Conservation (phyloP, 1,140 invertebrate genomes). For the Neomicropteryx cornuta region DNA sequence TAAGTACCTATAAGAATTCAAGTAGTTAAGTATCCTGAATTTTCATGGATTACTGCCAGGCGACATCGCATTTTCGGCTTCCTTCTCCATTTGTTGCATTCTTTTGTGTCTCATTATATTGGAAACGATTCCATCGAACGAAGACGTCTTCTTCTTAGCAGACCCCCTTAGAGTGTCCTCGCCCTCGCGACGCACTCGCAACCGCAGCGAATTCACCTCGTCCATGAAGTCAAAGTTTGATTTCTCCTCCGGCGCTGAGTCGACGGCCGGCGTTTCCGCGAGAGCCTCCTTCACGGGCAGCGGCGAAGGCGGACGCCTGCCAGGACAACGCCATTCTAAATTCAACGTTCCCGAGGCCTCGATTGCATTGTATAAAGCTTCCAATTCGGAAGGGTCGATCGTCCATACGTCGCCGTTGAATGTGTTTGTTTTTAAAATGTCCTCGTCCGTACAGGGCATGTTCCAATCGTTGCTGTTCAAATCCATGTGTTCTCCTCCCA, state of each 20-base stretch:
- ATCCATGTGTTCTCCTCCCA: too few species aligned
- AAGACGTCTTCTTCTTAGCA: slow-evolving; percentile 66
- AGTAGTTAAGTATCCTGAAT: too few species aligned
- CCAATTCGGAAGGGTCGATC: slow-evolving; percentile 37
- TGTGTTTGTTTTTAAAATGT: slow-evolving; percentile 28
- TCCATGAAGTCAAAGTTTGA: slow-evolving; percentile 69
- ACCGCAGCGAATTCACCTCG: slow-evolving; percentile 51
- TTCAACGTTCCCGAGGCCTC: slow-evolving; percentile 41
- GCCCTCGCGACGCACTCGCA: slow-evolving; percentile 49
- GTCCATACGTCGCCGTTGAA: slow-evolving; percentile 31
- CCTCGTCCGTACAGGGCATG: slow-evolving; percentile 50
- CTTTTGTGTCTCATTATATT: slow-evolving; percentile 60
- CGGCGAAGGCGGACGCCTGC: slow-evolving; percentile 44
- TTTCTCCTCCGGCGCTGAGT: slow-evolving; percentile 42
- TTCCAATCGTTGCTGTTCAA: slow-evolving; percentile 40
- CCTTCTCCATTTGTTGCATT: slow-evolving; percentile 44
- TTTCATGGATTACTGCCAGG: too few species aligned
- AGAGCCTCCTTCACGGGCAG: slow-evolving; percentile 29
- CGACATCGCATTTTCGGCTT: slow-evolving; percentile 24
- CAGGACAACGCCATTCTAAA: slow-evolving; percentile 54
- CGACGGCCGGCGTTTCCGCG: slow-evolving; percentile 22
- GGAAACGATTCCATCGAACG: slow-evolving; percentile 59
- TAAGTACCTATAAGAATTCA: too few species aligned
- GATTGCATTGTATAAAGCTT: slow-evolving; percentile 44
- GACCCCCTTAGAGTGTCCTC: slow-evolving; percentile 55